A percentile compares a stretch with the other conserved stretches of the same genome.
Evolutionary conservation across 2,113 vertebrate genomes (phyloP).

Genomic region (Pluvialis apricaria): DNA sequence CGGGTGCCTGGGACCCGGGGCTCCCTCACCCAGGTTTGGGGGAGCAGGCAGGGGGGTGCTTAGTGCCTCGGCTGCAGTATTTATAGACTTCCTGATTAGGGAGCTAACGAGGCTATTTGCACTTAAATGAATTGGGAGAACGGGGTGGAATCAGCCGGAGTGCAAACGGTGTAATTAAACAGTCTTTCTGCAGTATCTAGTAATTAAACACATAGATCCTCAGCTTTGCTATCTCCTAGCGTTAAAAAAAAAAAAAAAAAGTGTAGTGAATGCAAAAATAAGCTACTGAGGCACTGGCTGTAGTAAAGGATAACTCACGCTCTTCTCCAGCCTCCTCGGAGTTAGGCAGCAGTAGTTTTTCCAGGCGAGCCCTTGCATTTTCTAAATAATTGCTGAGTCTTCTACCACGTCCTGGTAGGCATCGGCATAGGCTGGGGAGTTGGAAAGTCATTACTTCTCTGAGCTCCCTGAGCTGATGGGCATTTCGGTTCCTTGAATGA

Average conservation of each 20-base stretch:
- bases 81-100: not conserved
- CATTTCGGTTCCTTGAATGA: not conserved
- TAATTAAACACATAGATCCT: constrained; percentile 7
- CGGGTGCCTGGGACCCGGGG: accelerated
- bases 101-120: not conserved
- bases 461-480: not conserved
- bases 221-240: not conserved
- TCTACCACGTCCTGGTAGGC: accelerated
- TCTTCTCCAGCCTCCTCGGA: not conserved
- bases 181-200: not conserved
- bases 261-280: not conserved
- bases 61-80: not conserved
- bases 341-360: not conserved
- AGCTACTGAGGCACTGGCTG: not conserved
- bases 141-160: not conserved
- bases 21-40: not conserved
- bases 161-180: constrained; percentile 10
- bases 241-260: not conserved
- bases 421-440: not conserved
- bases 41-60: not conserved
- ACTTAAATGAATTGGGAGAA: constrained; percentile 6
- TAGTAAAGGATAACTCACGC: not conserved
- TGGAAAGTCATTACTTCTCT: accelerated
- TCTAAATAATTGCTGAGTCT: not conserved
- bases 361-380: not conserved